These are phyloP conservation scores for Encarsia formosa DNA, from an alignment of 2,888 invertebrate species.

Conservation along the genomic window DNA sequence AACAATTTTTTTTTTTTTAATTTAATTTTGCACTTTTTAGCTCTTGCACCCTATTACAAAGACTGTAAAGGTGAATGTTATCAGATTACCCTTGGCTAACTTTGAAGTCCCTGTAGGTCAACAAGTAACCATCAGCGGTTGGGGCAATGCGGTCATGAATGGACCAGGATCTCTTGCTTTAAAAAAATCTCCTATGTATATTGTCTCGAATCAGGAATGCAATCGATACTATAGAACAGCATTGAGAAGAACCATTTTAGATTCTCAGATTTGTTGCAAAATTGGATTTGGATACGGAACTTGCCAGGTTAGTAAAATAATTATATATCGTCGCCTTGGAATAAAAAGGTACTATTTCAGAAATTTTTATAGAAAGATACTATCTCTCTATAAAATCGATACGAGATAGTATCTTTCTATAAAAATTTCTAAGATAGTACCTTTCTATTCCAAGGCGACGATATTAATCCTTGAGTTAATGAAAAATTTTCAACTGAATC, in stretches of 20 bases:
- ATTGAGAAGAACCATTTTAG: background rate
- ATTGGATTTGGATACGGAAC: background rate
- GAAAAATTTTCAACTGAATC: too few relatives aligned
- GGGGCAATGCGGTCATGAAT: background rate
- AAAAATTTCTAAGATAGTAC: too few relatives aligned
- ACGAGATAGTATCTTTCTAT: too few relatives aligned
- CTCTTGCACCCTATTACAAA: too few relatives aligned
- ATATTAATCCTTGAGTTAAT: too few relatives aligned
- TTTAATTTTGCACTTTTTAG: too few relatives aligned
- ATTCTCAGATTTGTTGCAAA: background rate
- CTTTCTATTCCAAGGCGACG: too few relatives aligned
- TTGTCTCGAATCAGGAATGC: background rate
- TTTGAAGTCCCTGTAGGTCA: background rate
- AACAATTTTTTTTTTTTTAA: too few relatives aligned
- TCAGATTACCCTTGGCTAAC: background rate
- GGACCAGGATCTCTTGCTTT: background rate
- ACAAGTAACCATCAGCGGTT: background rate
- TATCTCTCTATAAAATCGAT: too few relatives aligned
- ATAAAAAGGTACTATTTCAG: too few relatives aligned
- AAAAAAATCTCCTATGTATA: background rate
- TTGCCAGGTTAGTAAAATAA: background rate
- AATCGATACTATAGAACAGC: background rate
- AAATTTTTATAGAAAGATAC: too few relatives aligned
- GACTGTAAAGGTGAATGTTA: background rate
- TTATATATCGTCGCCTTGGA: too few relatives aligned